These are phyloP conservation scores for Phoenicopterus ruber DNA, from an alignment of 2,113 vertebrate species.

Conservation along the genomic window DNA sequence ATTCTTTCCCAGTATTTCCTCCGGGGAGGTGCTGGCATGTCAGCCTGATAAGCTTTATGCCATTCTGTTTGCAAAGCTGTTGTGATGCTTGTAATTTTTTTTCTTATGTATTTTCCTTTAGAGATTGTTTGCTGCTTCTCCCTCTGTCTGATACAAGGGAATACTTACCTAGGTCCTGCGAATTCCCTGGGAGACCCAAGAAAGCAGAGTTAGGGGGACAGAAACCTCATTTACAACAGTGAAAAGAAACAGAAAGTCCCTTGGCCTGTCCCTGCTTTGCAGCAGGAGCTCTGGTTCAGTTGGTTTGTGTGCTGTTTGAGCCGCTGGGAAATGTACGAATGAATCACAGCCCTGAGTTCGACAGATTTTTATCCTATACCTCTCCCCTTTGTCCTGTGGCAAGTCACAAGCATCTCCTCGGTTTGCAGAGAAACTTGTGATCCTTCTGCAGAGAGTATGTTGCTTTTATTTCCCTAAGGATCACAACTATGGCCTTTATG, in stretches of 20 bases:
- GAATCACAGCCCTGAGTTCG: neutral
- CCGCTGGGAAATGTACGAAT: neutral
- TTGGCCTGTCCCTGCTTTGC: neutral
- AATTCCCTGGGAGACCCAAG: neutral
- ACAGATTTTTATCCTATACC: neutral
- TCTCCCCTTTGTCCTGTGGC: neutral
- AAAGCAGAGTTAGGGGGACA: neutral
- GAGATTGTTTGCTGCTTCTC: neutral
- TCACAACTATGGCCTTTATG: neutral
- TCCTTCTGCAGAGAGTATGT: neutral
- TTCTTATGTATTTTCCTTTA: neutral
- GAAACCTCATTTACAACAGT: neutral
- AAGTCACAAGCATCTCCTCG: neutral
- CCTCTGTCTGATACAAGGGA: neutral
- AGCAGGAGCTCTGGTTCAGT: neutral
- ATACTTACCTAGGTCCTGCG: neutral
- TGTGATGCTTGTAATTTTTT: neutral
- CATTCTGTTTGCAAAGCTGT: constrained; percentile 23
- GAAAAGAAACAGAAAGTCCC: neutral
- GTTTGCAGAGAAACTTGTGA: neutral
- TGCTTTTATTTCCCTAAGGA: constrained; percentile 12
- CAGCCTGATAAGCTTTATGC: neutral
- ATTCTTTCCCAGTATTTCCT: neutral
- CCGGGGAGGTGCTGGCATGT: neutral
- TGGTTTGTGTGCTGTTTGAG: neutral